Evolutionary conservation across 2,113 vertebrate genomes (phyloP).

Genomic region (Bos indicus): DNA sequence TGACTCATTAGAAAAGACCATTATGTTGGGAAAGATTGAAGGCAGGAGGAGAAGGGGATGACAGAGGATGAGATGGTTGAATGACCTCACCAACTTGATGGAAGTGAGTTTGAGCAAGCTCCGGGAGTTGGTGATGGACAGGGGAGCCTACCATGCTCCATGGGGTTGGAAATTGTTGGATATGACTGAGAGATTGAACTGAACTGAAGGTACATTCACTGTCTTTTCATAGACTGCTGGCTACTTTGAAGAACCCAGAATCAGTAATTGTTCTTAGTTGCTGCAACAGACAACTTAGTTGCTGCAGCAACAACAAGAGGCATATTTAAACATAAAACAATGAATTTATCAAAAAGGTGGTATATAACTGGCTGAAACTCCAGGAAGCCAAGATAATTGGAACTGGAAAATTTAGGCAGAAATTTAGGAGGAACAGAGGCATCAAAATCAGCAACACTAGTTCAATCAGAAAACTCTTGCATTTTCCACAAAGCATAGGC

Average conservation of each 20-base stretch:
- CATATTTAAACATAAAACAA: not conserved
- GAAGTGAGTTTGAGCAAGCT: not conserved
- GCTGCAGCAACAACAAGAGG: not conserved
- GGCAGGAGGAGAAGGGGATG: not conserved
- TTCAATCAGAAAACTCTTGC: not conserved
- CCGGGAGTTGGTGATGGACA: not conserved
- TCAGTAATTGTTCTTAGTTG: not conserved
- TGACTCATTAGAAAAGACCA: not conserved
- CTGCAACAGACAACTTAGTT: not conserved
- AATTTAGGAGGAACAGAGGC: not conserved
- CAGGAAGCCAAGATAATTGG: not conserved
- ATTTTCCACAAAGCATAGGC: not conserved
- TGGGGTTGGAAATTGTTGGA: not conserved
- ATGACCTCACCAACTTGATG: not conserved
- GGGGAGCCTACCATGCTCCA: not conserved
- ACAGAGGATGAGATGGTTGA: not conserved
- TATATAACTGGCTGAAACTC: not conserved
- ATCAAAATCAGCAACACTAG: not conserved
- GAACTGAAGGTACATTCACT: not conserved
- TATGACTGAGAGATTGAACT: not conserved
- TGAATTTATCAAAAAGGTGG: not conserved
- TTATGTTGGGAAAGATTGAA: not conserved
- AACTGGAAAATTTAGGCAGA: not conserved
- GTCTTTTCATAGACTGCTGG: not conserved
- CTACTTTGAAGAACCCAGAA: not conserved